Percentiles rank a stretch among this genome's conserved stretches.
These are phyloP conservation scores for Oceanites oceanicus DNA, from an alignment of 2,113 vertebrate species.

Conservation along the genomic window DNA sequence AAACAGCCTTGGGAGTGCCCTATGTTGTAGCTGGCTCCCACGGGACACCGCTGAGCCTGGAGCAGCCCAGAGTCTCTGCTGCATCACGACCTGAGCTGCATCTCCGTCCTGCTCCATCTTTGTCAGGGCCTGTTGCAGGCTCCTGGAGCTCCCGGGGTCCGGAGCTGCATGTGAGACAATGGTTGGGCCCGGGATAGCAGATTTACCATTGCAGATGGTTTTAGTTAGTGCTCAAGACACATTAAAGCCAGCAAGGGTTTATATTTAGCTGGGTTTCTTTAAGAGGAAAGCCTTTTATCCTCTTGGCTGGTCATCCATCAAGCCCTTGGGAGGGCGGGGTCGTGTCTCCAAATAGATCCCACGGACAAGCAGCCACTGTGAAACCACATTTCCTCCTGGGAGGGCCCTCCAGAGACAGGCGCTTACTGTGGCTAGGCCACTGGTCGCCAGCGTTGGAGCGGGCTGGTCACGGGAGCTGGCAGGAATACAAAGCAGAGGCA, in stretches of 20 bases:
- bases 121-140: background rate
- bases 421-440: background rate
- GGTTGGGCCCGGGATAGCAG: constrained; percentile 1
- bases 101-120: background rate
- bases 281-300: constrained; percentile 77
- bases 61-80: background rate
- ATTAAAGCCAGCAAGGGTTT: constrained; percentile 66
- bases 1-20: background rate
- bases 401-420: constrained; percentile 30
- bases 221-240: constrained; percentile 64
- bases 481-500: background rate
- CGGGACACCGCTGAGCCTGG: background rate
- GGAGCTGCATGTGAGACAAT: background rate
- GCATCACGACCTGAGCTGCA: background rate
- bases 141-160: background rate
- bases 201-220: constrained; percentile 69
- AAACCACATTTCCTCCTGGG: constrained; percentile 59
- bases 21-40: background rate
- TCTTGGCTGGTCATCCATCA: constrained; percentile 45
- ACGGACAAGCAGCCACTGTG: constrained; percentile 35
- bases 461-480: constrained; percentile 36
- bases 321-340: constrained; percentile 45
- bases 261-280: constrained; percentile 75
- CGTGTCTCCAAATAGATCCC: constrained; percentile 52
- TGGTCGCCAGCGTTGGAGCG: background rate